These are phyloP conservation scores for Papilio polytes DNA, from an alignment of 1,140 invertebrate species.

Conservation along the genomic window DNA sequence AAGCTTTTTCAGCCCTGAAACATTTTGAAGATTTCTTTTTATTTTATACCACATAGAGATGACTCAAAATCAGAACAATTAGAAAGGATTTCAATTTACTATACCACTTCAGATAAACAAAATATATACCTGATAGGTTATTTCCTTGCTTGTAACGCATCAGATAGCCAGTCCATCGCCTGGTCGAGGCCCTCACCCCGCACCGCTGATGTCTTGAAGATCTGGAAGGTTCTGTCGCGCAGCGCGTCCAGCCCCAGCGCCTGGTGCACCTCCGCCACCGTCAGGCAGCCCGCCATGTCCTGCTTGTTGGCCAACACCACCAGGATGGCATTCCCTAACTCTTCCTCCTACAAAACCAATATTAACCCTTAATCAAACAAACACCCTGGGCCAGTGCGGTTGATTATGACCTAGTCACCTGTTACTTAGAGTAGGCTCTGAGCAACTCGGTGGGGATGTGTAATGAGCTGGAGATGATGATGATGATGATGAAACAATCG, in stretches of 20 bases:
- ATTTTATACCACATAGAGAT: too few species aligned
- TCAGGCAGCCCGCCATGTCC: slow-evolving; percentile 98
- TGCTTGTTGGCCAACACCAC: slow-evolving; percentile 99
- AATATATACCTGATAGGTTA: slow-evolving; percentile 75
- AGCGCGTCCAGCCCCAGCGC: slow-evolving; percentile 97
- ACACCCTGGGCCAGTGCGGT: too few species aligned
- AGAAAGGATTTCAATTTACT: too few species aligned
- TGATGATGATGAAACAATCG: too few species aligned
- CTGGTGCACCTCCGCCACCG: slow-evolving; percentile 98
- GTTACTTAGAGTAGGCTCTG: too few species aligned
- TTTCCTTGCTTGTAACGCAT: slow-evolving; percentile 94
- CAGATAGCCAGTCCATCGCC: slow-evolving; percentile 99
- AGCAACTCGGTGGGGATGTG: too few species aligned
- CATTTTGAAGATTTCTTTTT: neutral
- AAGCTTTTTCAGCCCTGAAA: slow-evolving; percentile 11
- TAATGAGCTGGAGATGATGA: too few species aligned
- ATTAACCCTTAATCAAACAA: neutral
- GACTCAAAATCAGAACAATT: too few species aligned
- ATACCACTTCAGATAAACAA: too few species aligned
- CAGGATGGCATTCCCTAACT: slow-evolving; percentile 96
- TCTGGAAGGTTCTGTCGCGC: slow-evolving; percentile 99
- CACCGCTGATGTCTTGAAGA: slow-evolving; percentile 99
- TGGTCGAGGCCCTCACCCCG: slow-evolving; percentile 99
- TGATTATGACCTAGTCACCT: too few species aligned
- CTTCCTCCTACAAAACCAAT: slow-evolving; percentile 92